Conservation (phyloP, 2,113 vertebrate species). For the Oenanthe melanoleuca region DNA sequence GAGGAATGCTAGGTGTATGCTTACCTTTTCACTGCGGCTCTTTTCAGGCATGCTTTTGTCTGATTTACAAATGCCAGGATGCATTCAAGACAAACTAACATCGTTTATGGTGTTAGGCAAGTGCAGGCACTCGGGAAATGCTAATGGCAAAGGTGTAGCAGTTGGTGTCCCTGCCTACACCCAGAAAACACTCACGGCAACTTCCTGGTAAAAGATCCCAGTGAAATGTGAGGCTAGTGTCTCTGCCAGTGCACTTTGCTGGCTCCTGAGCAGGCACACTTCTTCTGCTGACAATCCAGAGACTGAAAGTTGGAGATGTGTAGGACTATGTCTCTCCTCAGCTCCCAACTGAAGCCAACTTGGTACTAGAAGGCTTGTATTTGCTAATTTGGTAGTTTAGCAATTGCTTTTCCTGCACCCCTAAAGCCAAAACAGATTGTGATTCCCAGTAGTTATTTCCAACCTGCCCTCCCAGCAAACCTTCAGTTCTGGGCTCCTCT, state of each 20-base stretch:
- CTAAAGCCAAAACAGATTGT: neutral
- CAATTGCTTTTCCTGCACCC: neutral
- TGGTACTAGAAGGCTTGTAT: neutral
- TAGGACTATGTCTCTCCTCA: neutral
- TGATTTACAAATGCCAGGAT: neutral
- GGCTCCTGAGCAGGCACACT: neutral
- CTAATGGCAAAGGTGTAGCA: neutral
- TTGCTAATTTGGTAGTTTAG: neutral
- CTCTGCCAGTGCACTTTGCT: neutral
- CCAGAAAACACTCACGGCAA: neutral
- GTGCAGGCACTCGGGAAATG: neutral
- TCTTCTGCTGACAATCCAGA: neutral
- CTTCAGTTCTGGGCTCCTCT: neutral
- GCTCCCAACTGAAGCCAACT: neutral
- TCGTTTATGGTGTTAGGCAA: neutral
- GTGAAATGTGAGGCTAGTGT: fast-evolving
- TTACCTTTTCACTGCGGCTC: neutral
- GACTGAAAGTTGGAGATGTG: neutral
- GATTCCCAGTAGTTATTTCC: neutral
- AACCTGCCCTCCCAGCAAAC: neutral
- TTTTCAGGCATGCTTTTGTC: neutral
- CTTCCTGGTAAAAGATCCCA: neutral
- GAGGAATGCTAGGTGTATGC: neutral
- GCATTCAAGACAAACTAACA: neutral
- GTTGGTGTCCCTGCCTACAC: neutral